phyloP scores from a whole-genome alignment of 2,113 vertebrate species.

The Cercocebus atys region DNA sequence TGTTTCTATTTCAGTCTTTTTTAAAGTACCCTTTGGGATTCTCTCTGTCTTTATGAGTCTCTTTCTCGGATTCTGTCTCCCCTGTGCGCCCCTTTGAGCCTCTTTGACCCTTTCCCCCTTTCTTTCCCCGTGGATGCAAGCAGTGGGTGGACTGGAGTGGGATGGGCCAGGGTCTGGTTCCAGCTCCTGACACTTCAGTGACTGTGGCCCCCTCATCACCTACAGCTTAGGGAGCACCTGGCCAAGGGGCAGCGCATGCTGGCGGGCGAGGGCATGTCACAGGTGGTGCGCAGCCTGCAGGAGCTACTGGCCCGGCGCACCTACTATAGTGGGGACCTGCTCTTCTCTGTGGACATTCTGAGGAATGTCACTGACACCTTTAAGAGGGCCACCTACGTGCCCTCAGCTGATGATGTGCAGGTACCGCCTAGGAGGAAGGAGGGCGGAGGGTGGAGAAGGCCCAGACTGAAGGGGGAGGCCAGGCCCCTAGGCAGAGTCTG shows the following conservation, averaged over 20 bases:
- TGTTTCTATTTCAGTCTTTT: conserved; percentile 19
- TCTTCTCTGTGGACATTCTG: conserved; percentile 99
- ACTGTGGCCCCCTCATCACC: neutral
- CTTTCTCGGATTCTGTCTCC: neutral
- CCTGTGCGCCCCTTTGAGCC: fast-evolving
- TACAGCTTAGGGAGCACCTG: conserved; percentile 97
- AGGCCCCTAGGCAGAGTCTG: neutral
- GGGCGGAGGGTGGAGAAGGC: neutral
- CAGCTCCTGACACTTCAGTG: neutral
- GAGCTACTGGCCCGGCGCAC: conserved; percentile 95
- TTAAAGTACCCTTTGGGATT: neutral
- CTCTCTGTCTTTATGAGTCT: neutral
- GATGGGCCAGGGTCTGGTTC: neutral
- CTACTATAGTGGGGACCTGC: conserved; percentile 98
- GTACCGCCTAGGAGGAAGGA: conserved; percentile 76
- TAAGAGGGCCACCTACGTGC: conserved; percentile 99
- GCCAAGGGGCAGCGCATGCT: conserved; percentile 99
- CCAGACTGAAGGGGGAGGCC: neutral
- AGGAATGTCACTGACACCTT: conserved; percentile 99
- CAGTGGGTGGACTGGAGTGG: neutral
- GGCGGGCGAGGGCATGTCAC: conserved; percentile 98
- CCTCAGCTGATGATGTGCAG: conserved; percentile 97
- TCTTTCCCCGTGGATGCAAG: neutral
- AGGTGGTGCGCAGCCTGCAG: conserved; percentile 97
- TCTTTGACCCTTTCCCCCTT: neutral